Evolutionary conservation across 2,888 invertebrate species (phyloP).

Genomic region (Hypselothyrea guttata): DNA sequence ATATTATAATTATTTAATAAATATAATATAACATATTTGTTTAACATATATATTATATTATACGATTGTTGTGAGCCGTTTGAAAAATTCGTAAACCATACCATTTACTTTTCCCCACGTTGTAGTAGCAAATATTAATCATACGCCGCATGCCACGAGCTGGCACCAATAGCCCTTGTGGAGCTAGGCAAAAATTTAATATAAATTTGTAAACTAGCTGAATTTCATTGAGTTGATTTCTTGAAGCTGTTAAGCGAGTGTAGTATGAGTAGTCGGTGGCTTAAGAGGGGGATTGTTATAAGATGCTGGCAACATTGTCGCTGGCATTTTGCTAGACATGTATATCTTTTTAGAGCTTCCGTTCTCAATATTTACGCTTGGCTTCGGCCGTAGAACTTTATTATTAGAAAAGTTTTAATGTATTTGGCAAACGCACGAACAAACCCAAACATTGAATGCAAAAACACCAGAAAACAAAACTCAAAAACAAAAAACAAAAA

Average conservation of each 20-base stretch:
- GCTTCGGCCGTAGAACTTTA: constrained; percentile 67
- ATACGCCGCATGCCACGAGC: constrained; percentile 10
- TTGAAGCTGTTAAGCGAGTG: neutral
- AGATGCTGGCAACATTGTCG: constrained; percentile 40
- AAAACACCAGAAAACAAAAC: constrained; percentile 7
- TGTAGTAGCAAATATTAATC: no score
- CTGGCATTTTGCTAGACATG: constrained; percentile 11
- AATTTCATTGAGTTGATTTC: constrained; percentile 7
- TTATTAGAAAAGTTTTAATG: constrained; percentile 79
- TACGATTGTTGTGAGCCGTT: no score
- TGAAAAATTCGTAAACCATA: no score
- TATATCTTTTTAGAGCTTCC: constrained; percentile 49
- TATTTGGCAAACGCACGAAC: constrained; percentile 60
- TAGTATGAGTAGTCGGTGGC: no score
- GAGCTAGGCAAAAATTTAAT: constrained; percentile 1
- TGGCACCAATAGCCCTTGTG: neutral
- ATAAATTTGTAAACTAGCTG: constrained; percentile 7
- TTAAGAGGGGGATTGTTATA: neutral
- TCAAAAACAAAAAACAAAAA: constrained; percentile 7
- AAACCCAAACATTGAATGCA: constrained; percentile 11
- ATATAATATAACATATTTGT: no score
- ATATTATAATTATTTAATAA: no score
- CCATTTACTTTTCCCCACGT: no score
- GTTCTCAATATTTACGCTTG: constrained; percentile 66
- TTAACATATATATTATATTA: no score